A percentile compares a stretch with the other conserved stretches of the same genome.
Conservation (phyloP, 2,888 invertebrate genomes). For the Rhaphigaster nebulosa region DNA sequence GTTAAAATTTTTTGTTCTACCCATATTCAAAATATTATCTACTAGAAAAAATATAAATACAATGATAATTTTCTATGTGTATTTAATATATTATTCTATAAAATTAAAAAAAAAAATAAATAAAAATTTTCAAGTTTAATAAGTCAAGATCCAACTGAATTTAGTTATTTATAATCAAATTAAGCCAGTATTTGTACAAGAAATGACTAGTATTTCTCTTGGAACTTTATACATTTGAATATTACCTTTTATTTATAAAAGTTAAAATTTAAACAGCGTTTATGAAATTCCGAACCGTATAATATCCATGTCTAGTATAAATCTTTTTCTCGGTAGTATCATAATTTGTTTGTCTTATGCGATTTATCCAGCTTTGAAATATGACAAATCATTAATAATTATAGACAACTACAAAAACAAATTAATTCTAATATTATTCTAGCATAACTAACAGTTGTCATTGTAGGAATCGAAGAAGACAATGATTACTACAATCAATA, state of each 20-base stretch:
- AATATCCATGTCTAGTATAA: not conserved
- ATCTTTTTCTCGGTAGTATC: not conserved
- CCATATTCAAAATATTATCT: no score
- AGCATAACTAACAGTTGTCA: slow-evolving; percentile 3
- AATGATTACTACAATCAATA: not conserved
- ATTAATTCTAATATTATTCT: not conserved
- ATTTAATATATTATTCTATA: no score
- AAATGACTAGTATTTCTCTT: no score
- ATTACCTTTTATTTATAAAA: no score
- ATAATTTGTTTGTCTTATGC: not conserved
- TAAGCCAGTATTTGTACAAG: not conserved
- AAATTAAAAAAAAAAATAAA: no score
- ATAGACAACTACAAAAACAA: not conserved
- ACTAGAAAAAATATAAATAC: no score
- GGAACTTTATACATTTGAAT: no score
- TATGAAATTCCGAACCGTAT: not conserved
- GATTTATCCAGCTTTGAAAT: not conserved
- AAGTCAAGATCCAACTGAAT: not conserved
- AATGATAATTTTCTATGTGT: no score
- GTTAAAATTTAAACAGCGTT: not conserved
- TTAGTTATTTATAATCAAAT: slow-evolving; percentile 3
- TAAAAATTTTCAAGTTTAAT: not conserved
- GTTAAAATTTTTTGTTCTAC: no score
- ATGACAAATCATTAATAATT: not conserved
- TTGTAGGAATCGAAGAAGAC: not conserved